These are phyloP conservation scores for Bombycilla garrulus DNA, from an alignment of 2,113 vertebrate species.

Conservation along the genomic window DNA sequence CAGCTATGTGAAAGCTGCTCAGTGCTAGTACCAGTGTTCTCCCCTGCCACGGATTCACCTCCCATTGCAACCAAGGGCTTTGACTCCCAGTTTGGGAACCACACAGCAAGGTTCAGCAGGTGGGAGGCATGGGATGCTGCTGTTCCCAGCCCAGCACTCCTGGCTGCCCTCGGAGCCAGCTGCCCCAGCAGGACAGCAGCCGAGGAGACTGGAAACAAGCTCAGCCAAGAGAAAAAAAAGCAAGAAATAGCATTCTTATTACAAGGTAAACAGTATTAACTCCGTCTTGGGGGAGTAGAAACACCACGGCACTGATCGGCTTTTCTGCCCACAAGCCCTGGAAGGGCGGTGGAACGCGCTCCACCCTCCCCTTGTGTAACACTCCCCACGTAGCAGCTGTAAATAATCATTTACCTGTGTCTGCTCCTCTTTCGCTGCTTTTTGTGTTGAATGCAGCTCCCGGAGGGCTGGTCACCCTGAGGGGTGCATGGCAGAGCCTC, in stretches of 20 bases:
- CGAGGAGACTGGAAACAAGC: conserved; percentile 4
- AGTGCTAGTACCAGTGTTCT: not conserved
- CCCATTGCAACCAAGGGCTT: not conserved
- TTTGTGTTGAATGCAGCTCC: not conserved
- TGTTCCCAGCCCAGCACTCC: not conserved
- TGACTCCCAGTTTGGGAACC: not conserved
- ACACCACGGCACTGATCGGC: not conserved
- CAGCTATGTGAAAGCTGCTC: not conserved
- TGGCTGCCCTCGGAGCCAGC: not conserved
- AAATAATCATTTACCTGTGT: conserved; percentile 62
- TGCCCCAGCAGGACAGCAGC: not conserved
- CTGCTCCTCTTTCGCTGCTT: not conserved
- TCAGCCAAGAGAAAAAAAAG: not conserved
- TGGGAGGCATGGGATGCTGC: conserved; percentile 4
- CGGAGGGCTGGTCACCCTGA: not conserved
- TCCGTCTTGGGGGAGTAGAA: conserved; percentile 40
- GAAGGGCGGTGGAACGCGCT: not conserved
- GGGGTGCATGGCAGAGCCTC: not conserved
- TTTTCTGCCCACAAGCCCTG: conserved; percentile 20
- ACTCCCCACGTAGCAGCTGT: not conserved
- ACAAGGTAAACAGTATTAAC: conserved; percentile 59
- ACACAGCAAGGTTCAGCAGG: not conserved
- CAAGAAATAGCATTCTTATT: conserved; percentile 54
- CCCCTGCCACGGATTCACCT: not conserved
- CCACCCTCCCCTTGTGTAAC: conserved; percentile 42